phyloP scores from a whole-genome alignment of 2,113 vertebrate species.

The Apodemus sylvaticus region DNA sequence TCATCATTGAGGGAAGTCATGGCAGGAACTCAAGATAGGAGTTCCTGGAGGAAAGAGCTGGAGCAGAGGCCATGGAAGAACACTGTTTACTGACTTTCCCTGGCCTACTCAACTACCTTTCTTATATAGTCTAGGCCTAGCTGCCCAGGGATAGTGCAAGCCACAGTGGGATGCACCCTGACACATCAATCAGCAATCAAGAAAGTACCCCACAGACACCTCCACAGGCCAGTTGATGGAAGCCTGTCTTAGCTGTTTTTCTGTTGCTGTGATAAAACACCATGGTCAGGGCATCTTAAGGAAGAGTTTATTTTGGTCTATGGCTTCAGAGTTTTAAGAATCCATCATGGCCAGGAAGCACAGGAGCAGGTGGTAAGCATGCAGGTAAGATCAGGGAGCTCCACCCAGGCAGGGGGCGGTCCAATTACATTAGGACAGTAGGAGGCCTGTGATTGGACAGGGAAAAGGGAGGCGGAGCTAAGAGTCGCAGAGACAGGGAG shows the following conservation, averaged over 20 bases:
- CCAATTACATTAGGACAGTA: too few relatives aligned
- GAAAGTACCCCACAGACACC: neutral
- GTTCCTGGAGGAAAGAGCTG: neutral
- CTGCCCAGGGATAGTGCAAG: neutral
- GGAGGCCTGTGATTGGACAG: too few relatives aligned
- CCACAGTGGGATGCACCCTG: neutral
- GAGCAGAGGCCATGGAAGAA: neutral
- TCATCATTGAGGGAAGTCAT: neutral
- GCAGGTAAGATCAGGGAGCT: neutral
- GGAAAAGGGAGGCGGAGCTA: too few relatives aligned
- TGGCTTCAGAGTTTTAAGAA: neutral
- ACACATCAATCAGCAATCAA: neutral
- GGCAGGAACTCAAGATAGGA: neutral
- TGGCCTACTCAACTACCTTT: neutral
- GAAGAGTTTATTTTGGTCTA: neutral
- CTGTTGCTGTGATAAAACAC: neutral
- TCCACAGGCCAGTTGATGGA: neutral
- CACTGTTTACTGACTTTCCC: neutral
- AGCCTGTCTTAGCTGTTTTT: neutral
- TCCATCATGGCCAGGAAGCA: neutral
- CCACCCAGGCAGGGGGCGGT: neutral
- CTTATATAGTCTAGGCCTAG: neutral
- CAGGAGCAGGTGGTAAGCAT: neutral
- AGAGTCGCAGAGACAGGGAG: too few relatives aligned
- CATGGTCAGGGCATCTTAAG: neutral